Base-by-base conservation (phyloP, 1,140 invertebrate species). In the Pemphigus obesinymphae region DNA sequence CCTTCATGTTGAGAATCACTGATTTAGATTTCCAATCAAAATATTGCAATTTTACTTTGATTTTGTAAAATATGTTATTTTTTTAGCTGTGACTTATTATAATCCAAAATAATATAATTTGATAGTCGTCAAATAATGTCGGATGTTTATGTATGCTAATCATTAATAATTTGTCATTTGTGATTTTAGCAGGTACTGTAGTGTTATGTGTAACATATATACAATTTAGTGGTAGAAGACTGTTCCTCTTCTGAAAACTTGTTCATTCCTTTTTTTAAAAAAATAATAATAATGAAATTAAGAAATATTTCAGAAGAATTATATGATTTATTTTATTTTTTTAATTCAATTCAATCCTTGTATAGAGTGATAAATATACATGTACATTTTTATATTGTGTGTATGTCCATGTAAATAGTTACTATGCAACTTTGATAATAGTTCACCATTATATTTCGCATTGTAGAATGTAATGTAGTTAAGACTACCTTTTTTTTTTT, bases 221-320 rank as follows among this genome's bases (percentile, higher is more conserved):
- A n/a, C 13, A 78, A 29, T 45, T 61, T 80, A 63, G 76, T 43
- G 15, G 55, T 78, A 78, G 76, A 80, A 45, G 53, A 80, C 76
- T 80, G 76, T 80, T 80, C 76, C 76, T 63, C 76, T 61, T 80
- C 76, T 63, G 76, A 80, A 80, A 80, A 61, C 58, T 63, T 63
- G 55, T 80, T 80, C 76, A 80, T 80, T 80, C 76, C 76, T 61
- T 55, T 78, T 73, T 45, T 58, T 3, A 80, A 80, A 80, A 55
- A 61, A 40, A 63, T 72, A 48, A 73, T 45, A 45, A 29, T 73
- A 48, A 73, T 50, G n/a, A 73, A 20, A 50, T 31, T 8, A 50
- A 50, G 10, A 1, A 73, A 11, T 17, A n/a, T 48, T 20, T n/a
- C n/a, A 40, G 8, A 31, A 20, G 11, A 29, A 50, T 50, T n/a